A percentile compares a stretch with the other conserved stretches of the same genome.
phyloP scores from a whole-genome alignment of 2,113 vertebrate species.

The Lamprotornis superbus region DNA sequence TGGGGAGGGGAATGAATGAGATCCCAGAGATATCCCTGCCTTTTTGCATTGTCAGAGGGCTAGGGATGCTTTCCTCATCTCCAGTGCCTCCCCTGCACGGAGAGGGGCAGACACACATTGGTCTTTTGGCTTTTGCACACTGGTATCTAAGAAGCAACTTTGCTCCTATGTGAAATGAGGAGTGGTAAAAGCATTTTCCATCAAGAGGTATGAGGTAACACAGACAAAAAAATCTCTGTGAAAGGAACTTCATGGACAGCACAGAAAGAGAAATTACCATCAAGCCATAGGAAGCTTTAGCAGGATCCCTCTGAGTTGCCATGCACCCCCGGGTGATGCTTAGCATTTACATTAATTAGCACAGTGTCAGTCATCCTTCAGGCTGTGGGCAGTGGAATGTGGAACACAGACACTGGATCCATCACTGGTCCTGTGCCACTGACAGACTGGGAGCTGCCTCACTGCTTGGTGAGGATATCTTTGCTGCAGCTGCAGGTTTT shows the following conservation, averaged over 20 bases:
- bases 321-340: background rate
- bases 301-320: background rate
- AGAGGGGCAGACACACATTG: background rate
- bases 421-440: background rate
- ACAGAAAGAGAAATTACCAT: background rate
- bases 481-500: background rate
- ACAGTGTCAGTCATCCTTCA: rapidly evolving
- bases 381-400: background rate
- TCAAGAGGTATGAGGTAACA: background rate
- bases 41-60: rapidly evolving
- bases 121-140: background rate
- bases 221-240: background rate
- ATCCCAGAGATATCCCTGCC: background rate
- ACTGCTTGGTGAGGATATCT: background rate
- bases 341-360: background rate
- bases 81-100: background rate
- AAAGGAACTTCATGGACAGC: background rate
- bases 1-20: background rate
- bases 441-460: background rate
- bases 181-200: background rate
- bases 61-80: background rate
- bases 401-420: background rate
- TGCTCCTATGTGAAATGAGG: background rate
- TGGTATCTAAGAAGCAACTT: background rate
- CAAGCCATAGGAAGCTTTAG: background rate